phyloP scores from a whole-genome alignment of 2,888 invertebrate species.

The Eristalis tenax region DNA sequence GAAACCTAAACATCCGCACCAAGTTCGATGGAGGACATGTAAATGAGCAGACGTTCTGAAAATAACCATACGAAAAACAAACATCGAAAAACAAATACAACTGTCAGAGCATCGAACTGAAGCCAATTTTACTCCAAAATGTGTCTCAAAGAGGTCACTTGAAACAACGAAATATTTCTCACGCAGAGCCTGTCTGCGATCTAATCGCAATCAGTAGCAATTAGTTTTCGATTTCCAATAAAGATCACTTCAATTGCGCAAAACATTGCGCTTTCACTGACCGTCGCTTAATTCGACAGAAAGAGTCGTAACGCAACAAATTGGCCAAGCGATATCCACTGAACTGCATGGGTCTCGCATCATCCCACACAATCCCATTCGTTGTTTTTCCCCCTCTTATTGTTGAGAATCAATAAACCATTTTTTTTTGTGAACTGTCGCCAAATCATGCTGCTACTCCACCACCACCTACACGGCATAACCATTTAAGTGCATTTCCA shows the following conservation, averaged over 20 bases:
- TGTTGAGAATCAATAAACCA: background rate
- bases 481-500: conserved; percentile 34
- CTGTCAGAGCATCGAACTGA: too few relatives aligned
- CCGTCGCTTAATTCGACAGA: background rate
- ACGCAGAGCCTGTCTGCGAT: background rate
- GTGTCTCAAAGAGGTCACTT: too few relatives aligned
- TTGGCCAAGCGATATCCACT: background rate
- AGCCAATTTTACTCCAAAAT: too few relatives aligned
- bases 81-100: too few relatives aligned
- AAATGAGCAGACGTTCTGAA: too few relatives aligned
- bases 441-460: conserved; percentile 9
- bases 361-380: background rate
- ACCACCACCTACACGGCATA: conserved; percentile 32
- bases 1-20: too few relatives aligned
- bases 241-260: background rate
- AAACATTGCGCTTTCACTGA: background rate
- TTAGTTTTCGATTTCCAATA: background rate
- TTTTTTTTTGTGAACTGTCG: background rate
- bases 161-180: background rate
- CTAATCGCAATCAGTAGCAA: background rate
- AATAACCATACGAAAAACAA: too few relatives aligned
- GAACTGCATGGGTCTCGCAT: background rate
- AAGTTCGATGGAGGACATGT: too few relatives aligned
- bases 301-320: background rate
- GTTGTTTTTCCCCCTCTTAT: background rate